Conservation (phyloP, 2,888 invertebrate genomes). For the Lithophane ornitopus region DNA sequence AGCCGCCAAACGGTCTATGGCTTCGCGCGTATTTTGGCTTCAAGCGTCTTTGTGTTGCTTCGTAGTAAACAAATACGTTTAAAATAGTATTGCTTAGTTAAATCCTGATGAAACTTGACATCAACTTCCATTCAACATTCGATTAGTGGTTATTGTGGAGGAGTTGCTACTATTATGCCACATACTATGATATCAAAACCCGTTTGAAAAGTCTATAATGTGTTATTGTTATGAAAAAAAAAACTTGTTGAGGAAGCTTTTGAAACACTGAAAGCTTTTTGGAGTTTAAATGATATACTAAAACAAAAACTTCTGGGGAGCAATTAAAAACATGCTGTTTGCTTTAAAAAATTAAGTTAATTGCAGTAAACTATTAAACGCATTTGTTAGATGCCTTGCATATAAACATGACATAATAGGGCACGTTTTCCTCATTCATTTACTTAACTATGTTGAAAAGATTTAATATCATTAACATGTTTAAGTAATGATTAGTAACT, state of each 20-base stretch:
- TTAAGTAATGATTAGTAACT: neutral
- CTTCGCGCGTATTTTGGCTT: slow-evolving; percentile 59
- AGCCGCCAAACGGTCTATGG: slow-evolving; percentile 83
- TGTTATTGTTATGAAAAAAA: neutral
- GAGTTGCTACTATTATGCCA: neutral
- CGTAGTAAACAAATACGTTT: slow-evolving; percentile 60
- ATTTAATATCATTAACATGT: neutral
- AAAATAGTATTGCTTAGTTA: neutral
- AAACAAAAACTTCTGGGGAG: neutral
- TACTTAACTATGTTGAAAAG: neutral
- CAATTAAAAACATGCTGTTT: neutral
- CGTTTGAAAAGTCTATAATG: neutral
- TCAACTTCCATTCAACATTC: neutral
- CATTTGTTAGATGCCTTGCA: neutral
- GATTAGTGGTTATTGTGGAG: neutral
- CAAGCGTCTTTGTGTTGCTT: slow-evolving; percentile 58
- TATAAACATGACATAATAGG: slow-evolving; percentile 15
- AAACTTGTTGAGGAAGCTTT: neutral
- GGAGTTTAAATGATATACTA: neutral
- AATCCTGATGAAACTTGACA: slow-evolving; percentile 6
- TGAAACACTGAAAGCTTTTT: neutral
- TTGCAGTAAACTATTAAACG: neutral
- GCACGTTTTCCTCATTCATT: slow-evolving; percentile 24
- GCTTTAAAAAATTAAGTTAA: neutral
- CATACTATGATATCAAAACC: neutral